A percentile compares a stretch with the other conserved stretches of the same genome.
phyloP scores from a whole-genome alignment of 2,797 vertebrate species.

The Adelosebastes latens region DNA sequence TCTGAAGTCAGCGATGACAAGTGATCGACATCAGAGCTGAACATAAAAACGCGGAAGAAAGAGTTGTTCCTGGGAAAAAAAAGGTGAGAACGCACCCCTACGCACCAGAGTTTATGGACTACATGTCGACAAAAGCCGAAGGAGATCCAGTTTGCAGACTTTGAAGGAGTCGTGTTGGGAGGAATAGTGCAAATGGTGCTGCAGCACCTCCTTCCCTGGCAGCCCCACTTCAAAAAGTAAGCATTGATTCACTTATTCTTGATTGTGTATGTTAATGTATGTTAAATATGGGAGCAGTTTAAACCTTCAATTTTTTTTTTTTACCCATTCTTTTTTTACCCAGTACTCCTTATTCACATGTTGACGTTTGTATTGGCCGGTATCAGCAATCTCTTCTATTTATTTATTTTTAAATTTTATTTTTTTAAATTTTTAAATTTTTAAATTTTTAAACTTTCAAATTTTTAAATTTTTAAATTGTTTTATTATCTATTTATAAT shows the following conservation, averaged over 20 bases:
- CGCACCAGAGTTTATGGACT: slow-evolving; percentile 24
- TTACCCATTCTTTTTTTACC: background rate
- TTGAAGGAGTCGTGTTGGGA: slow-evolving; percentile 30
- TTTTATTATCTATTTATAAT: too few relatives aligned
- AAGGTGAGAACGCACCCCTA: slow-evolving; percentile 4
- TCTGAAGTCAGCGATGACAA: slow-evolving; percentile 45
- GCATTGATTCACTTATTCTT: background rate
- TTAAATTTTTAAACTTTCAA: too few relatives aligned
- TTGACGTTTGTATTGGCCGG: too few relatives aligned
- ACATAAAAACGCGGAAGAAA: slow-evolving; percentile 29
- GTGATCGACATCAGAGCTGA: slow-evolving; percentile 35
- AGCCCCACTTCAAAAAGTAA: slow-evolving; percentile 76
- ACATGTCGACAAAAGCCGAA: slow-evolving; percentile 10
- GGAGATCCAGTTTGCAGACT: slow-evolving; percentile 24
- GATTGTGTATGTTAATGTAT: slow-evolving; percentile 1
- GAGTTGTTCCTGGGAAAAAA: slow-evolving; percentile 23
- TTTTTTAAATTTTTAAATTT: too few relatives aligned
- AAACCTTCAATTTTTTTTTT: too few relatives aligned
- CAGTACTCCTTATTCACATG: too few relatives aligned
- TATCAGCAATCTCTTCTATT: too few relatives aligned
- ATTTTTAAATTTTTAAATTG: too few relatives aligned
- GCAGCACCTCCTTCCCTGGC: slow-evolving; percentile 58
- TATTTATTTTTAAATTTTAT: too few relatives aligned
- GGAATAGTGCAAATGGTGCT: slow-evolving; percentile 68
- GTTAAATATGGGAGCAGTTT: background rate